These are phyloP conservation scores for Hafferia zeledoni DNA, from an alignment of 2,797 vertebrate species.

Conservation along the genomic window DNA sequence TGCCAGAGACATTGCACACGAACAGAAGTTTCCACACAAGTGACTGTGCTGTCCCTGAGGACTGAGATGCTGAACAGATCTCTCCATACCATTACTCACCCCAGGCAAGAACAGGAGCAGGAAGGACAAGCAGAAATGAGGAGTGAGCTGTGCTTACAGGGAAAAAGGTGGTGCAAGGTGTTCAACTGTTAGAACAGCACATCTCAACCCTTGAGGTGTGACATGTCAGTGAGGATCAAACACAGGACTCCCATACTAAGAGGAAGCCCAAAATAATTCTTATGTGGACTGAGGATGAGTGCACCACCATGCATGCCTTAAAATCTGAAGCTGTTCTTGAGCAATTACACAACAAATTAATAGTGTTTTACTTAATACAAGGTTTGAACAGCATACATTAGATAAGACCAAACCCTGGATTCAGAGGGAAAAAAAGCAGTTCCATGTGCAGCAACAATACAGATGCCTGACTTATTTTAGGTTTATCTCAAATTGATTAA, in stretches of 20 bases:
- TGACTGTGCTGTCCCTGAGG: background rate
- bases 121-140: background rate
- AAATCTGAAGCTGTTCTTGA: background rate
- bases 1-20: background rate
- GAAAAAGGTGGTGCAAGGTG: background rate
- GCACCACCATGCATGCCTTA: fast-evolving
- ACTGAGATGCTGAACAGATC: background rate
- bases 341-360: background rate
- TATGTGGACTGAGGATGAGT: background rate
- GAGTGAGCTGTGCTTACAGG: background rate
- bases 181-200: background rate
- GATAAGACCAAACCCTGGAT: background rate
- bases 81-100: background rate
- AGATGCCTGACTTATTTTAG: background rate
- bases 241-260: background rate
- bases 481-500: background rate
- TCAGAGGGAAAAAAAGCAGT: background rate
- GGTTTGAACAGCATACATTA: background rate
- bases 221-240: background rate
- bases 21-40: background rate
- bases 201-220: background rate
- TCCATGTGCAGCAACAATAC: background rate
- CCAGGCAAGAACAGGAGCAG: background rate
- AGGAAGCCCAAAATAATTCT: background rate
- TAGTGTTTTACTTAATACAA: background rate